phyloP scores from a whole-genome alignment of 1,140 invertebrate genomes.

The Brachionus rotundiformis region DNA sequence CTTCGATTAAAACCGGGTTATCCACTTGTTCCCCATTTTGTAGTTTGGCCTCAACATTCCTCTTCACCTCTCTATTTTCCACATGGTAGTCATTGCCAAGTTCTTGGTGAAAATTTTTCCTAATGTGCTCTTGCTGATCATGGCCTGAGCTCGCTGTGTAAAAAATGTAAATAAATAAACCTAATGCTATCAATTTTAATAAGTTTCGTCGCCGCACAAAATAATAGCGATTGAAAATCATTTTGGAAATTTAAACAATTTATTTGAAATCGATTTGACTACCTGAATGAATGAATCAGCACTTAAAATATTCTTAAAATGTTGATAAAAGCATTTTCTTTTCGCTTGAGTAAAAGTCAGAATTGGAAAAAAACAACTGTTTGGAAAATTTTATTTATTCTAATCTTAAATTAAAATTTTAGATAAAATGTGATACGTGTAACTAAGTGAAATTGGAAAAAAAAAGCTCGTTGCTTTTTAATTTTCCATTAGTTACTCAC shows the following conservation, averaged over 20 bases:
- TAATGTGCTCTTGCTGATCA: neutral
- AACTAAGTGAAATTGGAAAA: neutral
- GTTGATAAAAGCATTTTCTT: neutral
- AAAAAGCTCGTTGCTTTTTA: neutral
- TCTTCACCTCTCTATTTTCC: neutral
- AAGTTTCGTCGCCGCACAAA: conserved; percentile 14
- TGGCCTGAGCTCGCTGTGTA: neutral
- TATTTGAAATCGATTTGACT: neutral
- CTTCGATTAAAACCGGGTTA: conserved; percentile 4
- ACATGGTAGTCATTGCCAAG: neutral
- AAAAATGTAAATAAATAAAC: conserved; percentile 15
- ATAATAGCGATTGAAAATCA: conserved; percentile 26
- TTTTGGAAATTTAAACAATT: conserved; percentile 11
- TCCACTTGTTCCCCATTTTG: neutral
- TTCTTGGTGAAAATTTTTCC: neutral
- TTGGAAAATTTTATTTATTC: neutral
- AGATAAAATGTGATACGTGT: neutral
- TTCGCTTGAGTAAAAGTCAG: neutral
- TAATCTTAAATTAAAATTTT: neutral
- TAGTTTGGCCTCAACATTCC: neutral
- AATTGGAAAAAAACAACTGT: conserved; percentile 6
- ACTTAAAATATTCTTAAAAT: neutral
- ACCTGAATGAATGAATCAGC: neutral
- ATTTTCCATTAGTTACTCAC: conserved; percentile 17
- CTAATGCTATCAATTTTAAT: neutral